These are phyloP conservation scores for Onthophagus sagittarius DNA, from an alignment of 2,888 invertebrate genomes.

Conservation along the genomic window DNA sequence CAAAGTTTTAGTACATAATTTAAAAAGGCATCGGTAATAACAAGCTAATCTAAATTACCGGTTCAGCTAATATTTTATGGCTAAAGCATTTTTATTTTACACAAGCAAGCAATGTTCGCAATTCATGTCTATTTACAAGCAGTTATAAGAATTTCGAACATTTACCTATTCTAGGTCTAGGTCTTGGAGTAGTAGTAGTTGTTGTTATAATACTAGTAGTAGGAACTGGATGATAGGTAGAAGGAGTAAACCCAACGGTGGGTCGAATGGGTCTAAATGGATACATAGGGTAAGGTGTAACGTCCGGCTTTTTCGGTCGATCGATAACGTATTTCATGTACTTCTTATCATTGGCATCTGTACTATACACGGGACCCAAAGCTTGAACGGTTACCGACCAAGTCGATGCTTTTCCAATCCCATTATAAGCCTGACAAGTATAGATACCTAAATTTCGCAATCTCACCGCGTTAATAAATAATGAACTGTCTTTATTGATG, in stretches of 20 bases:
- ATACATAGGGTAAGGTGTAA: conserved; percentile 37
- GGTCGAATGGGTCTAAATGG: conserved; percentile 42
- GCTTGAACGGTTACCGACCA: conserved; percentile 73
- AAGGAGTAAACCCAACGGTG: conserved; percentile 15
- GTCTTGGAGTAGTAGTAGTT: neutral
- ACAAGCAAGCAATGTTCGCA: neutral
- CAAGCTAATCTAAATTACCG: too few species aligned
- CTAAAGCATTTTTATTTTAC: neutral
- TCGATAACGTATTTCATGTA: conserved; percentile 59
- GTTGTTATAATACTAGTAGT: conserved; percentile 14
- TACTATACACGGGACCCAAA: conserved; percentile 62
- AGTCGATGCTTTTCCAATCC: conserved; percentile 66
- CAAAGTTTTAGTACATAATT: too few species aligned
- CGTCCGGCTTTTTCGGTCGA: conserved; percentile 49
- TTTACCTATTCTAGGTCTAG: neutral
- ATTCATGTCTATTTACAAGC: neutral
- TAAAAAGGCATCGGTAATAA: too few species aligned
- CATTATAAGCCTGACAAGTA: conserved; percentile 87
- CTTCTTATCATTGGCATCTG: conserved; percentile 54
- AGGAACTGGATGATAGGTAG: conserved; percentile 14
- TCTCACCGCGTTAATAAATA: conserved; percentile 69
- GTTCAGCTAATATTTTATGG: neutral
- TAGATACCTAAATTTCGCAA: conserved; percentile 77
- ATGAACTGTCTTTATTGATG: conserved; percentile 67
- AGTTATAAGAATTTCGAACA: neutral